Evolutionary conservation across 1,140 invertebrate species (phyloP).

Genomic region (Globodera rostochiensis): DNA sequence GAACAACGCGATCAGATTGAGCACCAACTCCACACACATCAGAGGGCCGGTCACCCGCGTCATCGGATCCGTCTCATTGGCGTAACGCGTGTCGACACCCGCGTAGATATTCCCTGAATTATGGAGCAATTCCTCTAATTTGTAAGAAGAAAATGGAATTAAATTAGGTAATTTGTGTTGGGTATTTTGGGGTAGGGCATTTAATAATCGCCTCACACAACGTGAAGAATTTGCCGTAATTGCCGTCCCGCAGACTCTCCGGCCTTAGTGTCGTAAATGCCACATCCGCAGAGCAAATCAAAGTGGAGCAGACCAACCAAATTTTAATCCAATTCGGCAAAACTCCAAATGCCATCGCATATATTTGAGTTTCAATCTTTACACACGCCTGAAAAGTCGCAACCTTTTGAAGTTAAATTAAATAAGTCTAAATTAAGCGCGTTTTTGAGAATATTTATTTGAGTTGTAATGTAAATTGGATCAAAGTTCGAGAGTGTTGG

Average conservation of each 20-base stretch:
- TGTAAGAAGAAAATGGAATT: constrained; percentile 14
- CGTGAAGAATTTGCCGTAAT: constrained; percentile 23
- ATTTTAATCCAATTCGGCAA: constrained; percentile 52
- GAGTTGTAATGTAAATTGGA: no score
- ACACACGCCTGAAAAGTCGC: no score
- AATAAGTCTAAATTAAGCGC: no score
- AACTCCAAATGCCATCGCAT: not conserved
- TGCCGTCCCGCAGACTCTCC: constrained; percentile 46
- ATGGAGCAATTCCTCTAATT: not conserved
- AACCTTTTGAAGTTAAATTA: no score
- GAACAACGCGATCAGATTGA: constrained; percentile 56
- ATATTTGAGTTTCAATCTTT: not conserved
- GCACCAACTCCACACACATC: constrained; percentile 56
- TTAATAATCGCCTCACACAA: constrained; percentile 37
- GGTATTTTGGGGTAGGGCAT: constrained; percentile 1
- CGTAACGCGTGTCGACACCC: constrained; percentile 60
- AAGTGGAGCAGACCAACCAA: constrained; percentile 52
- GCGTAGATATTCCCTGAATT: constrained; percentile 59
- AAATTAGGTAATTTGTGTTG: not conserved
- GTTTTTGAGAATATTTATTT: no score
- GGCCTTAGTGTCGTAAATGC: constrained; percentile 59
- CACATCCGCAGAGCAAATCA: constrained; percentile 58
- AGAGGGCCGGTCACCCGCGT: constrained; percentile 60
- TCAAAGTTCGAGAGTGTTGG: no score
- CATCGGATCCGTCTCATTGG: constrained; percentile 50